phyloP scores from a whole-genome alignment of 2,113 vertebrate genomes.

The Pachycephala philippinensis region DNA sequence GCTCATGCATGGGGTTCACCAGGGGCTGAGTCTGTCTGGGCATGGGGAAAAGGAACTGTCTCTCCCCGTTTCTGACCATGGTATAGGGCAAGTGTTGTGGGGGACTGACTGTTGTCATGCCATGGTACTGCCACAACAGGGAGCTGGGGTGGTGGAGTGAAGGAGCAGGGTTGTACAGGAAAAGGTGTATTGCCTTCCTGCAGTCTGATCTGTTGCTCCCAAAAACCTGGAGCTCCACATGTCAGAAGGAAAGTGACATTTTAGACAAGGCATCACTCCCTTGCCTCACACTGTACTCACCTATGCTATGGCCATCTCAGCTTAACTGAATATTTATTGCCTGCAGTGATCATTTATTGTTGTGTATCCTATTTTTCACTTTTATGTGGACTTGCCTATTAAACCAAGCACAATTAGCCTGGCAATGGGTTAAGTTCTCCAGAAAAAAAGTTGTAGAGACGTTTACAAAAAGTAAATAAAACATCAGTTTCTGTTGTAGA shows the following conservation, averaged over 20 bases:
- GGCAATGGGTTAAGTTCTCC: background rate
- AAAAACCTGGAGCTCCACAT: background rate
- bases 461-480: background rate
- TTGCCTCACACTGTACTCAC: background rate
- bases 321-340: background rate
- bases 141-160: accelerated
- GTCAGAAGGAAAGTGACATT: background rate
- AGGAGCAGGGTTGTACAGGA: background rate
- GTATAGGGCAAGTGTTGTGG: background rate
- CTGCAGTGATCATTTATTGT: background rate
- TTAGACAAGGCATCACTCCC: background rate
- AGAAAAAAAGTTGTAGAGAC: background rate
- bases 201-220: background rate
- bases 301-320: background rate
- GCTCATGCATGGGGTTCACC: background rate
- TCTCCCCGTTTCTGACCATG: background rate
- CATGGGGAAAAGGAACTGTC: accelerated
- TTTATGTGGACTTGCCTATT: background rate
- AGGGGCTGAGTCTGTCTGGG: background rate
- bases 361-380: background rate
- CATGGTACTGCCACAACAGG: background rate
- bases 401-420: background rate
- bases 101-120: background rate
- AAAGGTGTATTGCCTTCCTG: background rate
- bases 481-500: background rate